Evolutionary conservation across 2,888 invertebrate genomes (phyloP), one percentile per base, ranked within the genome.

Genomic region (Cheilosia vernalis): DNA sequence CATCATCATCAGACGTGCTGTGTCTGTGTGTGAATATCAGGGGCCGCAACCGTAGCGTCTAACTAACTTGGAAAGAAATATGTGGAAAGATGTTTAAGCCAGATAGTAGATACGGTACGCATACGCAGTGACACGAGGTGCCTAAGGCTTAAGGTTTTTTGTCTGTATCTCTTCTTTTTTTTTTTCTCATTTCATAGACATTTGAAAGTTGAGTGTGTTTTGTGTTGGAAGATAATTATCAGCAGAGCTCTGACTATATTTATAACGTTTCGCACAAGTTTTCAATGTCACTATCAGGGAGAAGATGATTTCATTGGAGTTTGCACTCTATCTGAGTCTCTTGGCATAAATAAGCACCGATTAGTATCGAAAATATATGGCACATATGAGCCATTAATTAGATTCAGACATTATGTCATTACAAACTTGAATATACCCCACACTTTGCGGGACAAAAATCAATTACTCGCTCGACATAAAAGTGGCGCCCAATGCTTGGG

Each of bases 41-140:
- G 58, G 66, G 60, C 81, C 61, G 72, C 55, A 85, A 81, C 85
- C 67, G 77, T 85, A 63, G 67, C 61, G 66, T 77, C n/a, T 76
- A 76, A 70, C 80, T 27, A 70, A 85, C 60, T 72, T 76, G 70
- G 30, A 72, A 37, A 77, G 64, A 81, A 85, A 72, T 85, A 81
- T 85, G 85, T 85, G 81, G 85, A 85, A 85, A 85, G 85, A 85
- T 85, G 33, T 67, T 80, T 33, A 53, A 63, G 56, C 40, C n/a
- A 85, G 85, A 85, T 85, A 81, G 67, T 44, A 76, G 61, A 85
- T 76, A 67, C 76, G 70, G 70, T 81, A 84, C 79, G 74, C 79
- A 72, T 72, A 85, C 67, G 80, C 67, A 76, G 61, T 72, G 76
- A 82, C 82, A 80, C 56, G 63, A 69, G 51, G 55, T 81, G 67